Conservation (phyloP, 2,888 invertebrate species). For the Cephus sareptanus region DNA sequence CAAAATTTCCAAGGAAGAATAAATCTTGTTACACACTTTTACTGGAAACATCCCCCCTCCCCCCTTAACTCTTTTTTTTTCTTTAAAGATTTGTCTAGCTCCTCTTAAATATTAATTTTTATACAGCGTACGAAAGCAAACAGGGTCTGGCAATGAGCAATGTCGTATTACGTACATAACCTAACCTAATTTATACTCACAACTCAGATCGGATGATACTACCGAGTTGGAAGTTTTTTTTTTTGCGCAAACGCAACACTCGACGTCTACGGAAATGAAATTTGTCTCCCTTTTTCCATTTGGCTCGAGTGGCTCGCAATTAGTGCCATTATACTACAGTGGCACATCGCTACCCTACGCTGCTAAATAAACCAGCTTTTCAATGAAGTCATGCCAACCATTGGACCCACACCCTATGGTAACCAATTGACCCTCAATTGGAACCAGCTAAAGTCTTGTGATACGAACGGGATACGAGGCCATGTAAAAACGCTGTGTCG, state of each 20-base stretch:
- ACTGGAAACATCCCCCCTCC: background rate
- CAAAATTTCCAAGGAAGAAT: background rate
- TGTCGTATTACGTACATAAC: background rate
- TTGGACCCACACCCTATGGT: background rate
- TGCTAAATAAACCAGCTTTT: background rate
- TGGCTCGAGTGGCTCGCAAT: background rate
- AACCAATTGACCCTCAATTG: background rate
- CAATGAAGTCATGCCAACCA: background rate
- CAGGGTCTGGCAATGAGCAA: background rate
- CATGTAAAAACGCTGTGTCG: background rate
- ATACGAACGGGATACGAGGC: background rate
- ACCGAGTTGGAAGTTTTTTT: background rate
- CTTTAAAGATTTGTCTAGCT: background rate
- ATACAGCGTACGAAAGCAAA: background rate
- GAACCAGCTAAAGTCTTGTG: background rate
- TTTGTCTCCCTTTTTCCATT: background rate
- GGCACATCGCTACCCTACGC: background rate
- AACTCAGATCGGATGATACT: background rate
- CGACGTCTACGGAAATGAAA: background rate
- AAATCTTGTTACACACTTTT: background rate
- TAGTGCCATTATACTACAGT: background rate
- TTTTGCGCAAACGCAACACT: background rate
- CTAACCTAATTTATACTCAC: background rate
- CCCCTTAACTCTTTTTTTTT: background rate
- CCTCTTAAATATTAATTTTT: background rate